Base-by-base conservation (phyloP, 2,797 vertebrate species). In the Peromyscus nudipes region DNA sequence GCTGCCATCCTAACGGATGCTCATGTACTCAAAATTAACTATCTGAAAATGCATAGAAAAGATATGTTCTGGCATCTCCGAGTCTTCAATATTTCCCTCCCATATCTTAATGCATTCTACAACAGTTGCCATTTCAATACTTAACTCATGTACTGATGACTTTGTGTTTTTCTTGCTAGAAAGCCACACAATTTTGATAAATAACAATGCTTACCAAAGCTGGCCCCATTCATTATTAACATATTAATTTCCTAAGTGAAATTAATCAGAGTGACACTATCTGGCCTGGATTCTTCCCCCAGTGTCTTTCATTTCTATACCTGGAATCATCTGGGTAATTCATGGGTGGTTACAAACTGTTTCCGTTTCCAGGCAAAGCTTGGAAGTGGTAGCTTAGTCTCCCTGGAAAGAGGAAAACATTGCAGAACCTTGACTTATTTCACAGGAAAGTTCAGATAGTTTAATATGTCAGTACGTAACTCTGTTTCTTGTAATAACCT, bases 11-110 rank as follows among this genome's bases (percentile, higher is more conserved):
- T 37, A 71, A 69, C 88, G 13, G 8, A 67, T 37, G 6, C 13
- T 2, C 29, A 25, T 52, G 0, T 62, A 64, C 46, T 62, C 8
- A 49, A 29, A 55, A 46, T 71, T 76, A 31, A n/a, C 77, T 64
- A 94, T 91, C 34, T 89, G 37, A 43, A 96, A 40, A 77, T 12
- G 60, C 65, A 27, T 86, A 34, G 80, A 55, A 96, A 57, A 73
- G 31, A 49, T 46, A 13, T 11, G 9, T 17, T 23, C 0, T 6
- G 2, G 5, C 19, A 25, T 95, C 1, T 85, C 4, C 2, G 62
- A 34, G 3, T 65, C n/a, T 73, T 87, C 27, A 62, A 5, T 83
- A 34, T 37, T 71, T 79, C 40, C 0, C 16, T 85, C 49, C 16
- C 8, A 81, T 89, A 71, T 65, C 31, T 76, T 88, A 46, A 71